Evolutionary conservation across 2,797 vertebrate genomes (phyloP).

Genomic region (Gymnothorax reevesii): DNA sequence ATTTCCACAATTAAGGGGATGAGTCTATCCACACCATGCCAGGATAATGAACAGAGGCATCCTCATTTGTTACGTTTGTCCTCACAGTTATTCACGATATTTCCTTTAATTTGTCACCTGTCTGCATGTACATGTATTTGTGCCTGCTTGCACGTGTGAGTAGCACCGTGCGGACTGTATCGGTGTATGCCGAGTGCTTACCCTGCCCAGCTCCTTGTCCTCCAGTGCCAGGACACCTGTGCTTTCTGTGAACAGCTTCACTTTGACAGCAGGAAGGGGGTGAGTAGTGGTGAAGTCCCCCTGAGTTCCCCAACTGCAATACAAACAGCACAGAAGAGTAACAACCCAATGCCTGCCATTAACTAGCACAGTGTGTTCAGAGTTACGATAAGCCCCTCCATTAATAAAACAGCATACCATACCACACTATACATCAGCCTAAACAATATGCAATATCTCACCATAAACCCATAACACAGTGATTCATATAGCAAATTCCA

Average conservation of each 20-base stretch:
- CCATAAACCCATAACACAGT: background rate
- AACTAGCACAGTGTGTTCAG: background rate
- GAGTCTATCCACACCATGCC: too few relatives aligned
- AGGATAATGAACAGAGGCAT: too few relatives aligned
- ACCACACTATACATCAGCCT: background rate
- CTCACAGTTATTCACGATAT: too few relatives aligned
- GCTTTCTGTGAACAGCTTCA: conserved; percentile 97
- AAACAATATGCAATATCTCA: background rate
- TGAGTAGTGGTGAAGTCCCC: conserved; percentile 97
- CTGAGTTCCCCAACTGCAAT: conserved; percentile 93
- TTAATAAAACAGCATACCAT: background rate
- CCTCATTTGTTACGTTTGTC: too few relatives aligned
- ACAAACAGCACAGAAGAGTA: background rate
- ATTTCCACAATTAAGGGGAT: too few relatives aligned
- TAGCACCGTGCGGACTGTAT: background rate
- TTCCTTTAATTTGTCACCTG: too few relatives aligned
- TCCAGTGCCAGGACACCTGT: conserved; percentile 95
- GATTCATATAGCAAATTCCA: background rate
- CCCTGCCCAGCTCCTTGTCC: conserved; percentile 96
- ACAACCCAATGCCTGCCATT: background rate
- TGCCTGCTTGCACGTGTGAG: background rate
- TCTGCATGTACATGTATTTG: background rate
- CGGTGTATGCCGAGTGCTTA: conserved; percentile 59
- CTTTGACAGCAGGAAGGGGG: conserved; percentile 93
- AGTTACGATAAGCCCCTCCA: background rate